Percentiles rank a stretch among this genome's conserved stretches.
phyloP scores from a whole-genome alignment of 2,888 invertebrate species.

The Aspidiotus rigidus region DNA sequence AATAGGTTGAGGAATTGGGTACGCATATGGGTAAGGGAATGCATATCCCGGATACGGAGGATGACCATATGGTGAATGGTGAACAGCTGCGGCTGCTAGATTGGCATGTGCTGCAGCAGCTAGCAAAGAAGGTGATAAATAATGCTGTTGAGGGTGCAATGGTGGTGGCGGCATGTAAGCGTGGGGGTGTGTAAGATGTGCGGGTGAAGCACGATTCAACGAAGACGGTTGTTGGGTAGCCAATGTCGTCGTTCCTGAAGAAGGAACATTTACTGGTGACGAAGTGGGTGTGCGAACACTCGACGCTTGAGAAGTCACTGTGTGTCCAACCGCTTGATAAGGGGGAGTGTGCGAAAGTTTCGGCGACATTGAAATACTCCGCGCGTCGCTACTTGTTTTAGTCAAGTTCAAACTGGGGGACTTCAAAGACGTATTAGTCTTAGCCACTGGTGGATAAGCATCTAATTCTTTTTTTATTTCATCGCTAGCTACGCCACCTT shows the following conservation, averaged over 20 bases:
- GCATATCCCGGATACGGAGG: conserved; percentile 48
- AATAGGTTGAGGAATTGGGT: conserved; percentile 49
- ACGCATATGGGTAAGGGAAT: conserved; percentile 38
- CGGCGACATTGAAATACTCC: conserved; percentile 38
- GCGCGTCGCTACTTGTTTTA: conserved; percentile 35
- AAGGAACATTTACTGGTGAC: conserved; percentile 42
- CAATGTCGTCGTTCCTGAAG: conserved; percentile 55
- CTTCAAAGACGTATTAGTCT: conserved; percentile 41
- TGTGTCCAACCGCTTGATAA: conserved; percentile 35
- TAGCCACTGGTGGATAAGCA: conserved; percentile 39
- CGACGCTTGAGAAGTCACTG: conserved; percentile 38
- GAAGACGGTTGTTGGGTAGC: conserved; percentile 61
- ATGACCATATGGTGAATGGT: conserved; percentile 59
- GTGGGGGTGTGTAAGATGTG: conserved; percentile 41
- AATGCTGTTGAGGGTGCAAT: conserved; percentile 63
- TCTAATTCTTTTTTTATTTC: conserved; percentile 61
- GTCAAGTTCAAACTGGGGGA: conserved; percentile 38
- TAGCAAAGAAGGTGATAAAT: conserved; percentile 57
- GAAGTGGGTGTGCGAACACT: conserved; percentile 39
- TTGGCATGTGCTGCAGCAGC: conserved; percentile 49
- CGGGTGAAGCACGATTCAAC: conserved; percentile 42
- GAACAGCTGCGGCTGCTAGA: conserved; percentile 49
- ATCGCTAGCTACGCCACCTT: conserved; percentile 50
- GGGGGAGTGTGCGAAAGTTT: conserved; percentile 38
- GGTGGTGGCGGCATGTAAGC: conserved; percentile 40